phyloP scores from a whole-genome alignment of 2,888 invertebrate species.

The Petrolisthes manimaculis region DNA sequence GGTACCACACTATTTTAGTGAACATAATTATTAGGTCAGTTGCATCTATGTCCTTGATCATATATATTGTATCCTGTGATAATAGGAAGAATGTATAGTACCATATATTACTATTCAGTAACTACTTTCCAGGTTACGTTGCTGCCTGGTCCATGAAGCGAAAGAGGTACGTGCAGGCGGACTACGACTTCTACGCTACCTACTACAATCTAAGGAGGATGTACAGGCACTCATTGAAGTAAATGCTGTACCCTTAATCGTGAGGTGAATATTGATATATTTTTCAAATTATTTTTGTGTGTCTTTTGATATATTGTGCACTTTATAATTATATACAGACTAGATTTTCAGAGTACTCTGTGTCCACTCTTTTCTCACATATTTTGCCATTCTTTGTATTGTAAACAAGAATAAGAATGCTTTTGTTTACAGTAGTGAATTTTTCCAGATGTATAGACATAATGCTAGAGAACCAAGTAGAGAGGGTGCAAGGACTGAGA shows the following conservation, averaged over 20 bases:
- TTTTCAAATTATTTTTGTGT: not conserved
- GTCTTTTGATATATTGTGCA: not conserved
- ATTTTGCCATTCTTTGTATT: too few relatives aligned
- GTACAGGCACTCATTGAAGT: conserved; percentile 61
- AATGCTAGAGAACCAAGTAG: conserved; percentile 82
- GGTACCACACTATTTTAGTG: too few relatives aligned
- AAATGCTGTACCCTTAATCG: conserved; percentile 59
- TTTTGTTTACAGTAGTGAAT: too few relatives aligned
- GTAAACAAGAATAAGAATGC: too few relatives aligned
- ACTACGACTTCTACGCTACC: conserved; percentile 86
- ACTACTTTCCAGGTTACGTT: conserved; percentile 79
- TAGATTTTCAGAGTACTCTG: not conserved
- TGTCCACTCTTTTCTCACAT: too few relatives aligned
- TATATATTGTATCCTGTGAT: too few relatives aligned
- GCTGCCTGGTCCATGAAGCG: conserved; percentile 86
- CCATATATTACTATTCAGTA: not conserved
- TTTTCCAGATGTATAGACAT: conserved; percentile 85
- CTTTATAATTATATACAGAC: not conserved
- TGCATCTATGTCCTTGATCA: too few relatives aligned
- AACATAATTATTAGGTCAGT: too few relatives aligned
- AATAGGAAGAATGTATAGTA: too few relatives aligned
- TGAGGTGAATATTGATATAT: conserved; percentile 38
- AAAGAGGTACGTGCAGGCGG: conserved; percentile 91
- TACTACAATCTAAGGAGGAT: conserved; percentile 75
- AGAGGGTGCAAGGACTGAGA: conserved; percentile 90